Percentiles rank a stretch among this genome's conserved stretches.
These are phyloP conservation scores for Tethea ocularis DNA, from an alignment of 2,888 invertebrate genomes.

Conservation along the genomic window DNA sequence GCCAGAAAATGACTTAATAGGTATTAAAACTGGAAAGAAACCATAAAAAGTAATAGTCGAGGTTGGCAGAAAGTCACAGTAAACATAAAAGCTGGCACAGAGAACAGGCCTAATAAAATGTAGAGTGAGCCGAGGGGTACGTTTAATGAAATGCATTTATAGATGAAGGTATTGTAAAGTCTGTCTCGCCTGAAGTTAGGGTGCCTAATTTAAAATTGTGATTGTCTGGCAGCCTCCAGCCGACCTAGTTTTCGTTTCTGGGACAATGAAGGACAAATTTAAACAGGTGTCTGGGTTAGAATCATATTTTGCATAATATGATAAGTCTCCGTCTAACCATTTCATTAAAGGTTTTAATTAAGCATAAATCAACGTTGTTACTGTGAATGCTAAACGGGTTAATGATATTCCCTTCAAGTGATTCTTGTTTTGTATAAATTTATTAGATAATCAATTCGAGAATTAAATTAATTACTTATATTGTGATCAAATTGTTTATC, in stretches of 20 bases:
- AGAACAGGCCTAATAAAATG: constrained; percentile 37
- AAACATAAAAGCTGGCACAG: constrained; percentile 20
- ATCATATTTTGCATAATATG: constrained; percentile 69
- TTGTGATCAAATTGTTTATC: background rate
- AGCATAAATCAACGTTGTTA: constrained; percentile 28
- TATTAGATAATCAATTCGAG: background rate
- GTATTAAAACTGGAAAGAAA: constrained; percentile 32
- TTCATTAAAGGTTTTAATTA: constrained; percentile 49
- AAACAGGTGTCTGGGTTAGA: constrained; percentile 68
- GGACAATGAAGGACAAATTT: constrained; percentile 70
- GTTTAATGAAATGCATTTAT: constrained; percentile 50
- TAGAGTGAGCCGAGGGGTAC: constrained; percentile 1
- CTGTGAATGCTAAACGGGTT: constrained; percentile 19
- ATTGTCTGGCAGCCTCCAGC: constrained; percentile 75
- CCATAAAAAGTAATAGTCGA: constrained; percentile 25
- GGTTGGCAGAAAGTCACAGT: constrained; percentile 17
- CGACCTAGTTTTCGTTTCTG: constrained; percentile 76
- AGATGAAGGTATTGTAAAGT: constrained; percentile 43
- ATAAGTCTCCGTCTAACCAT: constrained; percentile 67
- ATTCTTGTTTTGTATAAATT: background rate
- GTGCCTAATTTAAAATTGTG: constrained; percentile 78
- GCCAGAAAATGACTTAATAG: background rate
- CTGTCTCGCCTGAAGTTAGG: constrained; percentile 46
- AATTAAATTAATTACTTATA: background rate
- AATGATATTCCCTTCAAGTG: constrained; percentile 27